Percentiles rank a stretch among this genome's conserved stretches.
These are phyloP conservation scores for Drosophila monieri DNA, from an alignment of 2,888 invertebrate genomes.

Conservation along the genomic window DNA sequence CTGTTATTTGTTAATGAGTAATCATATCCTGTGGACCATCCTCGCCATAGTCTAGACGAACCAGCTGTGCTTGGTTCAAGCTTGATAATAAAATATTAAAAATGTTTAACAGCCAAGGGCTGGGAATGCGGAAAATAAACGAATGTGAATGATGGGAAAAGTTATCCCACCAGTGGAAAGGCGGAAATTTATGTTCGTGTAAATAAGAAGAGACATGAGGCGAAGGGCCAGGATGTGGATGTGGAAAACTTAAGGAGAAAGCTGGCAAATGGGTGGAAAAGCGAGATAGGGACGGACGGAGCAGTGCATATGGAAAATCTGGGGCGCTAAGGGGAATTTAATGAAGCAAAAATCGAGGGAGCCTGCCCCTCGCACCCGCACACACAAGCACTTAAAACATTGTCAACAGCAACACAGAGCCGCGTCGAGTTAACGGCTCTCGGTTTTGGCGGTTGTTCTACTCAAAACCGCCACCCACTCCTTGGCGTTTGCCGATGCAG, in stretches of 20 bases:
- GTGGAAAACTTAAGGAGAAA: neutral
- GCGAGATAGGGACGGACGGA: neutral
- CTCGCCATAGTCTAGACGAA: neutral
- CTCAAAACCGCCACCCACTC: neutral
- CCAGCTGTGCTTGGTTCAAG: slow-evolving; percentile 13
- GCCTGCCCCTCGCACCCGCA: slow-evolving; percentile 15
- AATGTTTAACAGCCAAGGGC: slow-evolving; percentile 45
- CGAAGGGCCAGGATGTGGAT: neutral
- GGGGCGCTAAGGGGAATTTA: slow-evolving; percentile 16
- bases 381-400: slow-evolving; percentile 44
- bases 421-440: slow-evolving; percentile 49
- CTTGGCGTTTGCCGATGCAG: slow-evolving; percentile 5
- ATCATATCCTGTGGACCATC: too few relatives aligned
- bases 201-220: slow-evolving; percentile 50
- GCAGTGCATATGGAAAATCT: slow-evolving; percentile 2
- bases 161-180: slow-evolving; percentile 31
- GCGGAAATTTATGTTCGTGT: slow-evolving; percentile 58
- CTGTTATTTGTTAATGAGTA: too few relatives aligned
- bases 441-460: slow-evolving; percentile 48
- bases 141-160: slow-evolving; percentile 52
- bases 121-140: neutral
- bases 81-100: slow-evolving; percentile 58
- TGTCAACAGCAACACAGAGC: slow-evolving; percentile 47
- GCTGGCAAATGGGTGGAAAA: slow-evolving; percentile 8
- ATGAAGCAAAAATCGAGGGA: slow-evolving; percentile 39